Evolutionary conservation across 1,140 invertebrate genomes (phyloP), one percentile per base, ranked within the genome.

Genomic region (Cherax quadricarinatus): DNA sequence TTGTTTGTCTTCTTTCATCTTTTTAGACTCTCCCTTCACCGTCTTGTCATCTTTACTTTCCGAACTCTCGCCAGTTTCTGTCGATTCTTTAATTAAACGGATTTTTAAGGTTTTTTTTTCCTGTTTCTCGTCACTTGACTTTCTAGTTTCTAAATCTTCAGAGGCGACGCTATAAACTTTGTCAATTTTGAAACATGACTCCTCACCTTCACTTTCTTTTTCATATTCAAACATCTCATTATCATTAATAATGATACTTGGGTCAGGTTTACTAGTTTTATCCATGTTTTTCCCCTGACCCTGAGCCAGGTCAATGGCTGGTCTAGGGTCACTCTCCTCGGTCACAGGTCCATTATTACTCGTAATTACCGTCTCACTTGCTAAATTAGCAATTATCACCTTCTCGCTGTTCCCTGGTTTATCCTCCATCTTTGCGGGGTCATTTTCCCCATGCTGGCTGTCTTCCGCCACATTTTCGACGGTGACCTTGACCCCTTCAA

Each of bases 401-500:
- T 79, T n/a, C 10, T 24, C 30, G 18, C 78, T 48, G n/a, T 53
- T 62, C 5, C 10, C n/a, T 30, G 24, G 70, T 66, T 66, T 66
- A 24, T 24, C 9, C 10, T 89, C 88, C 14, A n/a, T 1, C 66
- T 57, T 57, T 4, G 70, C 48, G 41, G 62, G 21, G 18, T 30
- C 86, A 80, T 41, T 80, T 16, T 80, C 53, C 41, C 30, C 9
- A 12, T 57, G n/a, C 21, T 16, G 24, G 1, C 16, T 75, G 5
- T 80, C 86, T 4, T 57, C 70, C 81, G 73, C 78, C 49, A 24
- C 80, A 85, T 53, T 48, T 53, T 75, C 78, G 49, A 70, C 84
- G 16, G 57, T 82, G 90, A 60, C 90, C 90, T 91, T 91, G 90
- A 91, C 90, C 84, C 87, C 79, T 21, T 66, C 60, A 49, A 66